These are phyloP conservation scores for Uria lomvia DNA, from an alignment of 2,113 vertebrate genomes.

Conservation along the genomic window DNA sequence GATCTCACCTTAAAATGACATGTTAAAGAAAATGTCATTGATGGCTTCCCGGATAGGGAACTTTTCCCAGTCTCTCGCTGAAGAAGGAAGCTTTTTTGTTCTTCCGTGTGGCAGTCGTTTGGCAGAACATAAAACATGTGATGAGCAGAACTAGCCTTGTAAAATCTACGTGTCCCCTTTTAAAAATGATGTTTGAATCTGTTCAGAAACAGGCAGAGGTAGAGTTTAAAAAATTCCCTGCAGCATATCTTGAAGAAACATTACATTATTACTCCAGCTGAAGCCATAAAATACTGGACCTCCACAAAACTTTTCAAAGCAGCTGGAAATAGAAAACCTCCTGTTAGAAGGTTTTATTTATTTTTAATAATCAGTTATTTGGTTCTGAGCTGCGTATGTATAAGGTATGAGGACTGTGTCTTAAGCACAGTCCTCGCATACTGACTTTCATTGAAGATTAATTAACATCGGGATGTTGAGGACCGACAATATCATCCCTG, in stretches of 20 bases:
- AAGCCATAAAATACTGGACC: neutral
- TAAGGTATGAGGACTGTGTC: neutral
- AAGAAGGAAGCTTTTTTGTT: neutral
- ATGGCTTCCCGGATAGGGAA: neutral
- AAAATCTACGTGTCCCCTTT: neutral
- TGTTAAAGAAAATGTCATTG: neutral
- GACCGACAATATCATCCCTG: neutral
- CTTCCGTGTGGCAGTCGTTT: neutral
- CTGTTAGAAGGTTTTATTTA: neutral
- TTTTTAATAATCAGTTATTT: neutral
- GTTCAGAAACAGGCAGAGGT: neutral
- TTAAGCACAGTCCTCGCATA: neutral
- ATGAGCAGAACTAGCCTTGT: neutral
- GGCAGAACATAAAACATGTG: neutral
- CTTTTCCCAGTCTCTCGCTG: neutral
- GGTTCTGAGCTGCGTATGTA: neutral
- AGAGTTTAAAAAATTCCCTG: neutral
- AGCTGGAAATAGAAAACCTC: neutral
- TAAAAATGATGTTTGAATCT: neutral
- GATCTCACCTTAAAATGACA: neutral
- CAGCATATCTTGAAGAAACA: neutral
- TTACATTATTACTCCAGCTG: neutral
- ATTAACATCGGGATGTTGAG: neutral
- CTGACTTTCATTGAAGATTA: neutral
- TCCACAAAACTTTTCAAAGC: neutral